phyloP scores from a whole-genome alignment of 2,888 invertebrate genomes.

The Spisula solida region DNA sequence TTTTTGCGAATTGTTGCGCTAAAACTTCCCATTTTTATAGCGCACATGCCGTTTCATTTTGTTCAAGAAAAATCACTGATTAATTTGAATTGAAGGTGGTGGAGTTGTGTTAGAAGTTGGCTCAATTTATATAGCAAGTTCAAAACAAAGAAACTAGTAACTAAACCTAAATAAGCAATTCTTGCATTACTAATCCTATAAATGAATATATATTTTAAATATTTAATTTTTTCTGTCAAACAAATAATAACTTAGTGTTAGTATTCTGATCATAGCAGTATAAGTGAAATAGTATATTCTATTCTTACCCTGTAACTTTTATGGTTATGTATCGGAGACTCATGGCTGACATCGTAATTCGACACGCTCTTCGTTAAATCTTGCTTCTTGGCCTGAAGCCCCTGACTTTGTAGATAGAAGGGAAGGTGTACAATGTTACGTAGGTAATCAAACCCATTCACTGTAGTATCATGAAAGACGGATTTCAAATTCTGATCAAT shows the following conservation, averaged over 20 bases:
- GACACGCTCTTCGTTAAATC: constrained; percentile 72
- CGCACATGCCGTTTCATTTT: too few species aligned
- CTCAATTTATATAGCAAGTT: background rate
- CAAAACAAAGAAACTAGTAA: background rate
- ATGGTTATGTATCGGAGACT: constrained; percentile 64
- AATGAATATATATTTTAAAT: too few species aligned
- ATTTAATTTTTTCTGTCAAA: too few species aligned
- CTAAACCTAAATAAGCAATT: constrained; percentile 1
- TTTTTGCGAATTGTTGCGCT: too few species aligned
- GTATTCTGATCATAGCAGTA: too few species aligned
- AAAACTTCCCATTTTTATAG: too few species aligned
- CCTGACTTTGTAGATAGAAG: constrained; percentile 99
- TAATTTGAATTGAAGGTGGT: too few species aligned
- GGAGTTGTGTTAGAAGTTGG: too few species aligned
- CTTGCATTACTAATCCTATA: too few species aligned
- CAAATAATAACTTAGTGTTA: too few species aligned
- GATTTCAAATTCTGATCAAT: constrained; percentile 86
- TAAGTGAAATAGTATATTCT: constrained; percentile 23
- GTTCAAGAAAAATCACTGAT: too few species aligned
- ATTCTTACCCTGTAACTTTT: constrained; percentile 64
- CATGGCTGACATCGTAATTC: constrained; percentile 66
- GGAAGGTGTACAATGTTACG: constrained; percentile 99
- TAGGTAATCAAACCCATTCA: constrained; percentile 96
- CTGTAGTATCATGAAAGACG: constrained; percentile 93
- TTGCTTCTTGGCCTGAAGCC: constrained; percentile 90